Base-by-base conservation (phyloP, 2,113 vertebrate species). In the Brachypodius melanocephalos region DNA sequence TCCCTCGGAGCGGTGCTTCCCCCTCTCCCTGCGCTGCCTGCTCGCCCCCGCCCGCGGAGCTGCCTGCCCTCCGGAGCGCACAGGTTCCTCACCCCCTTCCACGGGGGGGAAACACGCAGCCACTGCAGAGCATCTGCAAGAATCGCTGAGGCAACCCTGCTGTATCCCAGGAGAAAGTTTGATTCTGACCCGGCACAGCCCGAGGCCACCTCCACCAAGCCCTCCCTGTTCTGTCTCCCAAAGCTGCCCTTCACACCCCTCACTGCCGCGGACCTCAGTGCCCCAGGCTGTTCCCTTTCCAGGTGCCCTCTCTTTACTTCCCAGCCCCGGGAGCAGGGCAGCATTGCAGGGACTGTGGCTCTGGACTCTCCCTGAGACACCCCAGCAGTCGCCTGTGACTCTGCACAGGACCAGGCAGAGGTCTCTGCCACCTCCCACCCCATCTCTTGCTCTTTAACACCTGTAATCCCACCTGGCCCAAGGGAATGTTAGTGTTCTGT, bases 41-140 rank as follows among this genome's bases (percentile, higher is more conserved):
- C 92, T 52, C 3, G 26, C 63, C 21, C 42, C 36, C 13, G 1
- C 63, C 65, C 4, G 52, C 83, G 43, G 69, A 34, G 25, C 79
- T 3, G 22, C 29, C 68, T 40, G 76, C 49, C 32, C 81, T 31
- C 67, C 1, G 3, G 34, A 17, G 29, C 1, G 13, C 46, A 18
- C 59, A 32, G 12, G 28, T 5, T 48, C 85, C 67, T 63, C 17
- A 1, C 3, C 55, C 62, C 43, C 36, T 61, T 18, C 32, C 25
- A 12, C 4, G 2, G 32, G 16, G 31, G 43, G 66, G n/a, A 34
- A 62, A 22, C 45, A 7, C 43, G 43, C 52, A 95, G 79, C 48
- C 42, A 26, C 91, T 85, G 93, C 94, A 72, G 84, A 89, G 74
- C 78, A 48, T 29, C 91, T 31, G 89, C 87, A 61, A 57, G 54